Evolutionary conservation across 2,113 vertebrate species (phyloP).

Genomic region (Ictalurus punctatus): DNA sequence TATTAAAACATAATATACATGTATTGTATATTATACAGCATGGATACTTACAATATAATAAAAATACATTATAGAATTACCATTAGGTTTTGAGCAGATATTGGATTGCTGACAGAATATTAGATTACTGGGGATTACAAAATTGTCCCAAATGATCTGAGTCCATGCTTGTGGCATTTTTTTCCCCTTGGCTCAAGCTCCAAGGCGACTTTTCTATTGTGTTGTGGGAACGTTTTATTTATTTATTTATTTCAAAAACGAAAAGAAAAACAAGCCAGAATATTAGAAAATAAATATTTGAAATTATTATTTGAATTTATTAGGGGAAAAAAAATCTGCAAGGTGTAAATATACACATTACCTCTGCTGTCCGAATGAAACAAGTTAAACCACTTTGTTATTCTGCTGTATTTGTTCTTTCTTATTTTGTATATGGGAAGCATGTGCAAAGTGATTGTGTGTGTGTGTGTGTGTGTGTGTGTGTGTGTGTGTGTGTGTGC

Average conservation of each 20-base stretch:
- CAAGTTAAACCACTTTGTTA: not conserved
- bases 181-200: not conserved
- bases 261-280: not conserved
- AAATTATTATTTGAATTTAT: no score
- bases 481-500: slow-evolving; percentile 30
- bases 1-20: not conserved
- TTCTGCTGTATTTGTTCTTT: not conserved
- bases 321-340: not conserved
- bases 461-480: slow-evolving; percentile 29
- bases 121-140: not conserved
- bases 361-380: not conserved
- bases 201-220: not conserved
- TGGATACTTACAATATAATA: not conserved
- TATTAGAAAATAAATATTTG: no score
- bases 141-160: not conserved
- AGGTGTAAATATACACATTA: not conserved
- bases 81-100: not conserved
- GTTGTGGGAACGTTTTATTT: not conserved
- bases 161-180: not conserved
- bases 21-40: not conserved
- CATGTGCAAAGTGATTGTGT: slow-evolving; percentile 16
- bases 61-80: not conserved
- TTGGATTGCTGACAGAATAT: not conserved
- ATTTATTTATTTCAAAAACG: no score
- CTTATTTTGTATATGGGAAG: slow-evolving; percentile 39